phyloP scores from a whole-genome alignment of 2,797 vertebrate genomes.

The Tiaroga cobitis region DNA sequence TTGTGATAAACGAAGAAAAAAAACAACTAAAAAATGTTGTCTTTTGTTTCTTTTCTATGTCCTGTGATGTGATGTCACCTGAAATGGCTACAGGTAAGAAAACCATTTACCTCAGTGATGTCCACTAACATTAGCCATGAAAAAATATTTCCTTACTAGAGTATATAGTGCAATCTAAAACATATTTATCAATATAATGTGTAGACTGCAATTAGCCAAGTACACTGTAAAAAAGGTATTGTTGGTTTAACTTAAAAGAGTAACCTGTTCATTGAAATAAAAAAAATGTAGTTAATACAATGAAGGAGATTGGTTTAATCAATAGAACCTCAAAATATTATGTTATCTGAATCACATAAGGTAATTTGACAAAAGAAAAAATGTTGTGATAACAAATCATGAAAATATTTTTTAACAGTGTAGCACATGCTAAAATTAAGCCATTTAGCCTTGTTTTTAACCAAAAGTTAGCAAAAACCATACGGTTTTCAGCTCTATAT shows the following conservation, averaged over 20 bases:
- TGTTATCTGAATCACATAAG: too few relatives aligned
- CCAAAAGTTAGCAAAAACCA: not conserved
- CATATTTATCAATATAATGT: not conserved
- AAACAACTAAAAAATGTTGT: not conserved
- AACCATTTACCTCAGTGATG: not conserved
- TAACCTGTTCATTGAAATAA: too few relatives aligned
- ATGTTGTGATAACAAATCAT: too few relatives aligned
- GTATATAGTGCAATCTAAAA: not conserved
- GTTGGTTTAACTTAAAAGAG: too few relatives aligned
- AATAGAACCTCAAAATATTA: too few relatives aligned
- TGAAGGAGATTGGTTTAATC: too few relatives aligned
- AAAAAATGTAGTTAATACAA: too few relatives aligned
- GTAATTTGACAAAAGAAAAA: too few relatives aligned
- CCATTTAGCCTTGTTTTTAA: not conserved
- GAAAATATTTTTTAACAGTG: not conserved
- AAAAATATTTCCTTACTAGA: not conserved
- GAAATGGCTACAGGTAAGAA: conserved; percentile 20
- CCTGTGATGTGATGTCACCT: not conserved
- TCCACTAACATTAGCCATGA: not conserved
- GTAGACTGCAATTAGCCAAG: not conserved
- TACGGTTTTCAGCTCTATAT: not conserved
- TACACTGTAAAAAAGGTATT: too few relatives aligned
- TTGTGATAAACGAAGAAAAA: too few relatives aligned
- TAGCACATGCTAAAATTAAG: not conserved
- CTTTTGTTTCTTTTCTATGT: conserved; percentile 4